Base-by-base conservation (phyloP, 2,113 vertebrate genomes). In the Camelus dromedarius region DNA sequence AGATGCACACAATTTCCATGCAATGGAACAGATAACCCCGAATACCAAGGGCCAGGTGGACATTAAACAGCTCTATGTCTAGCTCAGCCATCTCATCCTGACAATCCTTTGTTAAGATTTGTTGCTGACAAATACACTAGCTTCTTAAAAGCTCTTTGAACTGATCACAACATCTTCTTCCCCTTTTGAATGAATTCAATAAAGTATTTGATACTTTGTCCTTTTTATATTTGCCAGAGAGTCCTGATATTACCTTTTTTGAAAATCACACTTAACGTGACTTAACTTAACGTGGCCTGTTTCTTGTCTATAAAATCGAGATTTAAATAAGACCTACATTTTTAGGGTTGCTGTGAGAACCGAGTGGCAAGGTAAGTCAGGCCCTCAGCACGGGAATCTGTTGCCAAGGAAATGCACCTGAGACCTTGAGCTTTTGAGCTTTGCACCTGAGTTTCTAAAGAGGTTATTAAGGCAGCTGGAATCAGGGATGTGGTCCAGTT, bases 71-170 rank as follows among this genome's bases (percentile, higher is more conserved):
- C 42, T 46, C 52, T 81, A 18, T 6, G 60, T 62, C 19, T 52
- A 86, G 16, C 28, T 88, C 69, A 88, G 54, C 35, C 52, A 58
- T 62, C 54, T 70, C 32, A 56, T 28, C 8, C 42, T 38, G 73
- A 50, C 12, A 28, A 72, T 26, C 79, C 46, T 73, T 84, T 42
- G 38, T 42, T 38, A 79, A 64, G 26, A 42, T 42, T 42, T 42
- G 38, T 50, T 79, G 32, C 16, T 2, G 0, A 26, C 38, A 73
- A 81, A 80, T 22, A 76, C 20, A 52, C 26, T 20, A 54, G 48
- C 70, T 75, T 93, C 82, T 67, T 72, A 77, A 72, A 80, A 50
- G 42, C 14, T 96, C 82, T 86, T 85, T 81, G 54, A 91, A 16
- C 3, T 42, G 10, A 35, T 84, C 42, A 24, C 14, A 52, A 80